Evolutionary conservation across 2,113 vertebrate genomes (phyloP).

Genomic region (Catharus fuscescens): DNA sequence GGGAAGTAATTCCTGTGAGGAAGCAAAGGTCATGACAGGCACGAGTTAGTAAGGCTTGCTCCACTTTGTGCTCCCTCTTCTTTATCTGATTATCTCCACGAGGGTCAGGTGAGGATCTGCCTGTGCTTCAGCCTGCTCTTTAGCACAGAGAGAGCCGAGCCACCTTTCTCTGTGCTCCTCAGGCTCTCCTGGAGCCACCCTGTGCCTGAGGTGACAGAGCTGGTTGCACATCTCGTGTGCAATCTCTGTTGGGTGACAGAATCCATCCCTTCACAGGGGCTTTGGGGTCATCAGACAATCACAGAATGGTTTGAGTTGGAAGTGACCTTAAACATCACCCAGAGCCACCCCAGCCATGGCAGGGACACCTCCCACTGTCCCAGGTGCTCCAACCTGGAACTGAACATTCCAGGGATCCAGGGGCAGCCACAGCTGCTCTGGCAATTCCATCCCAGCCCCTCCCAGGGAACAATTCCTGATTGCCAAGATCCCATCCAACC

Average conservation of each 20-base stretch:
- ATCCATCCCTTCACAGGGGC: neutral
- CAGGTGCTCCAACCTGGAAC: neutral
- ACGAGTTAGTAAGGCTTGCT: neutral
- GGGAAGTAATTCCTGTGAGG: neutral
- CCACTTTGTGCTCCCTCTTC: neutral
- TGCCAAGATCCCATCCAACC: fast-evolving
- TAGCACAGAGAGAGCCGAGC: neutral
- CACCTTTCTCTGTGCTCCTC: neutral
- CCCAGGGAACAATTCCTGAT: fast-evolving
- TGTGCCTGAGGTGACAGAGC: neutral
- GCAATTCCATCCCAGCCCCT: fast-evolving
- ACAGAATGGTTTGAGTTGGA: neutral
- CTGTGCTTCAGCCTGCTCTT: neutral
- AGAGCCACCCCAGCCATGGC: neutral
- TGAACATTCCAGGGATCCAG: neutral
- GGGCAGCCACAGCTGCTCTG: neutral
- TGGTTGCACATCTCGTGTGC: fast-evolving
- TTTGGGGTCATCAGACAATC: neutral
- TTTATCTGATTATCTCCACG: conserved; percentile 2
- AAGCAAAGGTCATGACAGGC: neutral
- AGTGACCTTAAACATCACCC: neutral
- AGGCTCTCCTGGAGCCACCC: neutral
- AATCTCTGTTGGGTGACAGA: neutral
- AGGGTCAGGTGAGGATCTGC: neutral
- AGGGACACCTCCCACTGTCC: neutral